Conservation (phyloP, 2,888 invertebrate species). For the Celastrina argiolus region DNA sequence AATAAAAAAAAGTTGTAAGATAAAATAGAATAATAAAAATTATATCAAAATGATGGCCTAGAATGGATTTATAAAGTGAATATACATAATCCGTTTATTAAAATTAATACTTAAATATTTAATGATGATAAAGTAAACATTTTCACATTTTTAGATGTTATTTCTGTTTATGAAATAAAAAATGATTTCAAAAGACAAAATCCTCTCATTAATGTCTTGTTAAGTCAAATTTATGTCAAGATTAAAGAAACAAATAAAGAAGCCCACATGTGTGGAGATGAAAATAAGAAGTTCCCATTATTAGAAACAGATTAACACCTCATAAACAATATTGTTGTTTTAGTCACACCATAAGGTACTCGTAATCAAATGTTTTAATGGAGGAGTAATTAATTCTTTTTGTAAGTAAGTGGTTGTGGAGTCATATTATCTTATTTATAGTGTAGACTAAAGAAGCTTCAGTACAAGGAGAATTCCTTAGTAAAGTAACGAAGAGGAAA, state of each 20-base stretch:
- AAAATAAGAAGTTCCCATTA: conserved; percentile 45
- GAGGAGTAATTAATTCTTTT: conserved; percentile 14
- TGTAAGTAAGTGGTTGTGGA: not conserved
- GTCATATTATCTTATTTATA: not conserved
- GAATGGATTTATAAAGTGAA: not conserved
- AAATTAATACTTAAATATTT: not conserved
- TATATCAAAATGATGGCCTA: not conserved
- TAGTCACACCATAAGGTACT: conserved; percentile 19
- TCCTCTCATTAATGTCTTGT: conserved; percentile 38
- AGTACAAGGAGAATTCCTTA: too few species aligned
- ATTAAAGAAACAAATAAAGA: conserved; percentile 25
- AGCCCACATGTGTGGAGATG: conserved; percentile 52
- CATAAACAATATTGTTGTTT: conserved; percentile 28
- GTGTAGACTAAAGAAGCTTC: not conserved
- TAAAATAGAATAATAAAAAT: too few species aligned
- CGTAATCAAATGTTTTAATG: conserved; percentile 7
- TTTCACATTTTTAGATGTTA: not conserved
- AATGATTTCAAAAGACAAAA: conserved; percentile 14
- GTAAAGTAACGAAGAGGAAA: too few species aligned
- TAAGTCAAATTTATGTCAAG: conserved; percentile 25
- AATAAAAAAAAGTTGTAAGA: not conserved
- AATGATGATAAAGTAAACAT: not conserved
- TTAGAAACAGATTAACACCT: conserved; percentile 32
- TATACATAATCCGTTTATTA: not conserved
- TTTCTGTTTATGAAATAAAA: conserved; percentile 7